Base-by-base conservation (phyloP, 2,888 invertebrate genomes). In the Ariolimax columbianus region DNA sequence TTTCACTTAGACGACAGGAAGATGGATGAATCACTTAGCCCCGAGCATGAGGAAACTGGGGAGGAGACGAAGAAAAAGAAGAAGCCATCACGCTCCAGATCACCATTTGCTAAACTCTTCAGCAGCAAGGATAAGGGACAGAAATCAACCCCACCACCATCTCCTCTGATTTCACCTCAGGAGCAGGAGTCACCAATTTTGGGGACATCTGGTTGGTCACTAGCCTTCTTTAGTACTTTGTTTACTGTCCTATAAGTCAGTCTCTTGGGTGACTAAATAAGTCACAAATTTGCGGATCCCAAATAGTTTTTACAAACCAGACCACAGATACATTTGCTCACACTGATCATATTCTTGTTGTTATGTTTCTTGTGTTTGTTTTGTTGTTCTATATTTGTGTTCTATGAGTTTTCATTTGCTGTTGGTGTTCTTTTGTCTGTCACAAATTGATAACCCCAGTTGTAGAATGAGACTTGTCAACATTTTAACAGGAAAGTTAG, bases 21-120 rank as follows among this genome's bases (percentile, higher is more conserved):
- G 47, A 68, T 68, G 51, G n/a, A 78, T n/a, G 68, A 47, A 72
- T 14, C 75, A 9, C 72, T 85, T 26, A 77, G 82, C 26, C 78
- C 85, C 33, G 55, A 82, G n/a, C 55, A 9, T 30, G 38, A 19
- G 38, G 73, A 55, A 26, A 70, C 33, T 72, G 87, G 84, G 68
- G 90, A 90, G 85, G 88, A 89, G 92, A 97, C 97, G 96, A 96
- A 97, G 94, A 96, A 97, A 91, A 88, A 89, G 92, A 97, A 97
- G 96, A 96, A 97, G 94, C 96, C 97, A 91, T 97, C 97, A 91
- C 96, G 98, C 93, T 97, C 97, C 95, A 97, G 97, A 95, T 97
- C 97, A 92, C 98, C 98, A 88, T 98, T 98, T 96, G 96, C 97
- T 72, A 91, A 89, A 88, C 86, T 92, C 85, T 92, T 92, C 85